Percentiles rank a stretch among this genome's conserved stretches.
phyloP scores from a whole-genome alignment of 2,888 invertebrate species.

The Aromia moschata region DNA sequence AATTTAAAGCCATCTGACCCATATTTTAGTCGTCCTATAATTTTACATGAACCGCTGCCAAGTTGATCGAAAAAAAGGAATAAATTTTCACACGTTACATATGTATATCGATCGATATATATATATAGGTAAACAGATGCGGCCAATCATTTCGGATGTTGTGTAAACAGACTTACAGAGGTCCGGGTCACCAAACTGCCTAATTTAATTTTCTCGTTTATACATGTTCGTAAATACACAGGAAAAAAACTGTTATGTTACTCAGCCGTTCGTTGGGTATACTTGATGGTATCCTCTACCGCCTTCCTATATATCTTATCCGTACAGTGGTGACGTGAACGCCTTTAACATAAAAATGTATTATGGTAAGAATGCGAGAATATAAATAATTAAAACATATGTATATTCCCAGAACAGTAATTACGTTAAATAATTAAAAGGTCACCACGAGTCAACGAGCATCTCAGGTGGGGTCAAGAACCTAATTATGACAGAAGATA shows the following conservation, averaged over 20 bases:
- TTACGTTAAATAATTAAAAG: constrained; percentile 57
- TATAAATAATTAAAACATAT: constrained; percentile 53
- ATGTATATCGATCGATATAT: too few species aligned
- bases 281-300: too few species aligned
- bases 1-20: constrained; percentile 17
- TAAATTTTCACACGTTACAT: neutral
- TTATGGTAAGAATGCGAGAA: constrained; percentile 24
- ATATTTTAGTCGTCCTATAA: constrained; percentile 20
- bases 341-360: constrained; percentile 24
- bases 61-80: constrained; percentile 14
- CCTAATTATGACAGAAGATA: constrained; percentile 53
- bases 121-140: neutral
- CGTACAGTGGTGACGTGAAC: constrained; percentile 23
- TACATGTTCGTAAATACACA: constrained; percentile 10
- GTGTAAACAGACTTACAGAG: neutral
- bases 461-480: constrained; percentile 55
- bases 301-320: constrained; percentile 23
- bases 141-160: neutral
- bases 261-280: constrained; percentile 2
- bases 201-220: constrained; percentile 13
- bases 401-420: constrained; percentile 53
- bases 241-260: constrained; percentile 20
- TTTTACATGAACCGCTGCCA: constrained; percentile 17
- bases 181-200: constrained; percentile 7
- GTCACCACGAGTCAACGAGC: constrained; percentile 53